Conservation (phyloP, 1,140 invertebrate species). For the Rhagoletis zephyria region DNA sequence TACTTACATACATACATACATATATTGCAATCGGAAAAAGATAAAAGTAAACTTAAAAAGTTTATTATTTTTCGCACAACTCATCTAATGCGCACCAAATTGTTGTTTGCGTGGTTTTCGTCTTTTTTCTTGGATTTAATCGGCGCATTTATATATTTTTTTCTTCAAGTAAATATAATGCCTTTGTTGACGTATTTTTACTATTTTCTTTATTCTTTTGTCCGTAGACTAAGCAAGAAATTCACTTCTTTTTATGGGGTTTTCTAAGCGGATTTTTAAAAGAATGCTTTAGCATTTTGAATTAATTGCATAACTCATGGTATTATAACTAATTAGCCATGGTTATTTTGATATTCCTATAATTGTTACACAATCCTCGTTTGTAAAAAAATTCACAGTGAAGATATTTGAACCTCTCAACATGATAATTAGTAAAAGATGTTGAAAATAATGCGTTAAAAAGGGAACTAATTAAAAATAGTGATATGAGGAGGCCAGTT, state of each 20-base stretch:
- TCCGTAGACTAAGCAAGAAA: background rate
- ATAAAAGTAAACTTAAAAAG: slow-evolving; percentile 12
- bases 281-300: background rate
- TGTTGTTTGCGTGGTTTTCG: slow-evolving; percentile 1
- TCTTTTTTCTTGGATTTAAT: background rate
- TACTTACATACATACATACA: background rate
- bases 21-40: background rate
- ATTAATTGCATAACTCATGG: slow-evolving; percentile 39
- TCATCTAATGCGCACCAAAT: slow-evolving; percentile 23
- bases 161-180: background rate
- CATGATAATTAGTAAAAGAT: too few species aligned
- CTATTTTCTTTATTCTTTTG: background rate
- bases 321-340: slow-evolving; percentile 11
- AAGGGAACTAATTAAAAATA: too few species aligned
- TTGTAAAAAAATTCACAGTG: too few species aligned
- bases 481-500: too few species aligned
- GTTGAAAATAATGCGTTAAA: too few species aligned
- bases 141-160: background rate
- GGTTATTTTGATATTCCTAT: background rate
- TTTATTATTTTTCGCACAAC: background rate
- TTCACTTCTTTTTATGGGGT: background rate
- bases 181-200: background rate
- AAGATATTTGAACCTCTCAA: too few species aligned
- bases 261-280: slow-evolving; percentile 23
- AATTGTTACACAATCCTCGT: background rate